Percentiles rank a stretch among this genome's conserved stretches.
Evolutionary conservation across 2,888 invertebrate genomes (phyloP).

Genomic region (Coelinius sp.): DNA sequence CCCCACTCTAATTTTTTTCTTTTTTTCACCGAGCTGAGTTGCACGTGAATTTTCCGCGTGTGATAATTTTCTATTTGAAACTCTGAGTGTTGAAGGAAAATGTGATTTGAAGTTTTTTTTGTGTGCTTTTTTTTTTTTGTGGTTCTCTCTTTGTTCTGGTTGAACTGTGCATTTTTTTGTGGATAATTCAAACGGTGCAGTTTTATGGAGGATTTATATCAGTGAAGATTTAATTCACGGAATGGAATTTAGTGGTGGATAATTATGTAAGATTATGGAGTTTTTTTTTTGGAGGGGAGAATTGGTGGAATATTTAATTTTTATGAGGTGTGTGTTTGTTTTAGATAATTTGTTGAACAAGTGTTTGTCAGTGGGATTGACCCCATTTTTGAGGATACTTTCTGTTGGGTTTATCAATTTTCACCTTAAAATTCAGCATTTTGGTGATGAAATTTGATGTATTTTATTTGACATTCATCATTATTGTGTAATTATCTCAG

Average conservation of each 20-base stretch:
- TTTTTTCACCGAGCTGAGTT: background rate
- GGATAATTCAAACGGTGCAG: constrained; percentile 28
- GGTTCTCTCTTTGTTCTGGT: background rate
- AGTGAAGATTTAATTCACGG: background rate
- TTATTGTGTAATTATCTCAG: background rate
- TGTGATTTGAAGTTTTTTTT: constrained; percentile 25
- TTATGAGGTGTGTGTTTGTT: constrained; percentile 25
- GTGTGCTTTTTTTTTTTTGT: constrained; percentile 19
- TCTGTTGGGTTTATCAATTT: constrained; percentile 4
- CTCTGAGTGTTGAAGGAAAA: background rate
- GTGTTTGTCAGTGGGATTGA: constrained; percentile 23
- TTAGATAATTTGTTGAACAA: constrained; percentile 19
- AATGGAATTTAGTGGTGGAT: constrained; percentile 8
- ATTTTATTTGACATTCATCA: background rate
- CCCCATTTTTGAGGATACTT: constrained; percentile 2
- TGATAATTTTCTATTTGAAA: constrained; percentile 9
- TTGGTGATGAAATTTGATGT: background rate
- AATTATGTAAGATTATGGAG: constrained; percentile 33
- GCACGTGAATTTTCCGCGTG: constrained; percentile 23
- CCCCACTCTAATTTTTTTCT: background rate
- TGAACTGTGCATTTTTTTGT: constrained; percentile 43
- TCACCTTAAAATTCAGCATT: background rate
- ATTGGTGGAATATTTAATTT: constrained; percentile 31
- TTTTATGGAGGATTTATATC: constrained; percentile 16
- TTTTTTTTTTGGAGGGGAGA: constrained; percentile 37